Conservation (phyloP, 2,797 vertebrate species). For the Merluccius polli region DNA sequence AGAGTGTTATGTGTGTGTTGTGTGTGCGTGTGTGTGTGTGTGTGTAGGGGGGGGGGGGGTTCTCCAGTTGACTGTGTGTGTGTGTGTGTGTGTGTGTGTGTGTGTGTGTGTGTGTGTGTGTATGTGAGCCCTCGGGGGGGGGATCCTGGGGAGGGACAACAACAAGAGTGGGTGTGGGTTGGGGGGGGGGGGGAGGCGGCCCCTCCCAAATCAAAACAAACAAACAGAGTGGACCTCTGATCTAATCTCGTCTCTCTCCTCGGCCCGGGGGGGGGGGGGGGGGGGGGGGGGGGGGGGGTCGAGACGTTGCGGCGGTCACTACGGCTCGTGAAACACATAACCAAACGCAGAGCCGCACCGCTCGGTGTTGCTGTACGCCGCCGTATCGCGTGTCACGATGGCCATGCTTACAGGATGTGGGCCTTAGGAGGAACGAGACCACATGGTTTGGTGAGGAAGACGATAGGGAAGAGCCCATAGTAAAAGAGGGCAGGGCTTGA, state of each 20-base stretch:
- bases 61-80: slow-evolving; percentile 2
- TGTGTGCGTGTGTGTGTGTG: slow-evolving; percentile 54
- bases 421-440: background rate
- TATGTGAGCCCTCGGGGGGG: slow-evolving; percentile 54
- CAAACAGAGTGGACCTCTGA: slow-evolving; percentile 71
- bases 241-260: slow-evolving; percentile 62
- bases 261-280: slow-evolving; percentile 31
- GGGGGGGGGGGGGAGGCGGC: slow-evolving; percentile 20
- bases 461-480: background rate
- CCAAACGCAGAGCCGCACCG: too few species aligned
- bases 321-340: background rate
- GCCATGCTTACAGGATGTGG: too few species aligned
- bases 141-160: slow-evolving; percentile 58
- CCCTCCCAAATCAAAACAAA: slow-evolving; percentile 74
- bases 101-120: background rate
- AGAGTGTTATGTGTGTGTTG: slow-evolving; percentile 54
- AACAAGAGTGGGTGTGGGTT: slow-evolving; percentile 35
- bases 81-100: slow-evolving; percentile 8
- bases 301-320: background rate
- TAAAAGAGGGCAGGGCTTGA: too few species aligned
- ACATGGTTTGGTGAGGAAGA: background rate
- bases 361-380: too few species aligned
- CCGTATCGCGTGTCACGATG: too few species aligned
- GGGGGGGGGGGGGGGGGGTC: slow-evolving; percentile 32
- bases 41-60: slow-evolving; percentile 48